Evolutionary conservation across 2,888 invertebrate genomes (phyloP).

Genomic region (Odontocerum albicorne): DNA sequence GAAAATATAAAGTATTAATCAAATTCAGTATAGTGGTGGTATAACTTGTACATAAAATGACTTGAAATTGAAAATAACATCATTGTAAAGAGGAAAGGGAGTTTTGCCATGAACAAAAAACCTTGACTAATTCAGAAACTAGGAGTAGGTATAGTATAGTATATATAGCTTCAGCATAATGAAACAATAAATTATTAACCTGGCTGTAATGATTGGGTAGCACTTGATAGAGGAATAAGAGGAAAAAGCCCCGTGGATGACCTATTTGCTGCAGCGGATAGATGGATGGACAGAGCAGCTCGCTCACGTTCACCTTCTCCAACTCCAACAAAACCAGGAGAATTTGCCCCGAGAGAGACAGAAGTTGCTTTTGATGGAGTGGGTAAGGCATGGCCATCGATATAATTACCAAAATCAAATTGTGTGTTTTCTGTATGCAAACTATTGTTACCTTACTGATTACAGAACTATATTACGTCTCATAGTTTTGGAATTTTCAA

Average conservation of each 20-base stretch:
- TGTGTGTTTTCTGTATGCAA: neutral
- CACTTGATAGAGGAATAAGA: slow-evolving; percentile 18
- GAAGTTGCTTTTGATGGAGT: slow-evolving; percentile 75
- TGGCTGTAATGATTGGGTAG: slow-evolving; percentile 20
- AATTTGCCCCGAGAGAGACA: slow-evolving; percentile 67
- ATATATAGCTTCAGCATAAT: neutral
- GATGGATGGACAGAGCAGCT: slow-evolving; percentile 60
- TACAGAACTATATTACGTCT: no score
- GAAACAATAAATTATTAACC: slow-evolving; percentile 19
- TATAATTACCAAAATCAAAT: neutral
- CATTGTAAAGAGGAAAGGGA: no score
- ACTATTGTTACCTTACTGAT: neutral
- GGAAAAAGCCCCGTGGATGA: slow-evolving; percentile 27
- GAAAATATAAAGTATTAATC: no score
- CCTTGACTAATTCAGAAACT: no score
- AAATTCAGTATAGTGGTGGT: no score
- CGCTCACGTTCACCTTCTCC: slow-evolving; percentile 67
- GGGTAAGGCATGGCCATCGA: slow-evolving; percentile 57
- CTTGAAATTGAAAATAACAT: no score
- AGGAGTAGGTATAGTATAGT: no score
- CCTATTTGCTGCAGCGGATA: slow-evolving; percentile 39
- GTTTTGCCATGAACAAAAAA: no score
- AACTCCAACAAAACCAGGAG: slow-evolving; percentile 72
- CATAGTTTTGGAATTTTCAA: no score
- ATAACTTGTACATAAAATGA: no score